A percentile compares a stretch with the other conserved stretches of the same genome.
Conservation (phyloP, 2,113 vertebrate genomes). For the Syngnathus typhle region DNA sequence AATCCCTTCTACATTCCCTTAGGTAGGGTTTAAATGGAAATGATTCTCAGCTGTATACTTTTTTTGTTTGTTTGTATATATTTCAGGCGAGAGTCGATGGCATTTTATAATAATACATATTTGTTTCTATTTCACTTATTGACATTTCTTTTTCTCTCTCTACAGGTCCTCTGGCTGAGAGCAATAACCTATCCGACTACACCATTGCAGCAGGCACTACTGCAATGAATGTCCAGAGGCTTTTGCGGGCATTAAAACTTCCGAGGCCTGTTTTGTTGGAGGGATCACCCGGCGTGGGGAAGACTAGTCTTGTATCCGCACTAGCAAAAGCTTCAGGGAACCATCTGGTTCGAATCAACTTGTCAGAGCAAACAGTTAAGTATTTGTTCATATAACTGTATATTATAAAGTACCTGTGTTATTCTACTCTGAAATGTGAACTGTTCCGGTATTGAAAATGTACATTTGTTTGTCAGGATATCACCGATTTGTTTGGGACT, state of each 20-base stretch:
- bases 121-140: too few relatives aligned
- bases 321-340: slow-evolving; percentile 92
- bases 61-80: neutral
- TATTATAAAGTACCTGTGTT: neutral
- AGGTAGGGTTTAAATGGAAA: slow-evolving; percentile 60
- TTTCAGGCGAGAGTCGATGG: too few relatives aligned
- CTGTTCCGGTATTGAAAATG: neutral
- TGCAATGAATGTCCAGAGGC: slow-evolving; percentile 86
- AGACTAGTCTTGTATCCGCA: slow-evolving; percentile 91
- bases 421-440: neutral
- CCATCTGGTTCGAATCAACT: slow-evolving; percentile 88
- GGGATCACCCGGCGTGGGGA: slow-evolving; percentile 94
- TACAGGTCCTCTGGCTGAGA: slow-evolving; percentile 75
- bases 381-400: neutral
- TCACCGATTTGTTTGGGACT: slow-evolving; percentile 93
- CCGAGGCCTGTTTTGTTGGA: slow-evolving; percentile 89
- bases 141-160: neutral
- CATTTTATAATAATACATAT: too few relatives aligned
- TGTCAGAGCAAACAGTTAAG: slow-evolving; percentile 93
- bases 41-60: neutral
- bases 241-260: slow-evolving; percentile 86
- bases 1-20: slow-evolving; percentile 88
- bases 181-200: slow-evolving; percentile 74
- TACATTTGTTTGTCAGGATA: slow-evolving; percentile 72
- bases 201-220: slow-evolving; percentile 87